Evolutionary conservation across 2,888 invertebrate genomes (phyloP), one percentile per base, ranked within the genome.

Genomic region (Ormyrus thymus): DNA sequence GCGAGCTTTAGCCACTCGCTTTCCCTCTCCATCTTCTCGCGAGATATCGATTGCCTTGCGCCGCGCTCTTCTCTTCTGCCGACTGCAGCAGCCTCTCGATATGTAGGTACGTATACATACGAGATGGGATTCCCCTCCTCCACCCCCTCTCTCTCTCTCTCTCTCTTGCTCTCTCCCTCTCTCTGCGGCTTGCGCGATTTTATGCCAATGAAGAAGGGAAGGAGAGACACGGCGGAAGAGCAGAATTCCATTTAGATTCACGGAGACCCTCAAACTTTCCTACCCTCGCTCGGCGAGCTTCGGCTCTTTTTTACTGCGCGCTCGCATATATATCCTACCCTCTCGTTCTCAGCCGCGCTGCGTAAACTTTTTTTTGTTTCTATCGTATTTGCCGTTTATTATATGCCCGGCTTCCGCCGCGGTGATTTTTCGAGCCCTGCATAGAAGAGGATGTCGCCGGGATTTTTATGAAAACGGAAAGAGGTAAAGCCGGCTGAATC

Each of bases 171-270:
- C 53, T 13, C 71, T 29, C 59, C 15, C 46, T 9, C n/a, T 6
- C 29, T 46, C 10, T 56, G 56, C 11, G 48, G 56, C n/a, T 69
- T 56, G 48, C 29, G n/a, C 55, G 43, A 46, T 56, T 15, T 46
- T 55, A 69, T 8, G 15, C 6, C 43, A 4, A n/a, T 10, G 11
- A 13, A 46, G 62, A 9, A 6, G 62, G n/a, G 55, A 10, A 68
- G 29, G 58, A 6, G 5, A 7, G 11, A 53, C 7, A 29, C 3
- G 13, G n/a, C 11, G 29, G 10, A 29, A 8, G n/a, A 61, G 51
- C 50, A 68, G 61, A 61, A 71, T 48, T 59, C 64, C 65, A 55
- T 76, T 76, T 69, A 59, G 56, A 65, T 76, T 58, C 58, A 64
- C 61, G 56, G 11, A 43, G n/a, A 56, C 29, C 46, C 58, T 46